Evolutionary conservation across 2,113 vertebrate genomes (phyloP).

Genomic region (Chlorodrepanis virens): DNA sequence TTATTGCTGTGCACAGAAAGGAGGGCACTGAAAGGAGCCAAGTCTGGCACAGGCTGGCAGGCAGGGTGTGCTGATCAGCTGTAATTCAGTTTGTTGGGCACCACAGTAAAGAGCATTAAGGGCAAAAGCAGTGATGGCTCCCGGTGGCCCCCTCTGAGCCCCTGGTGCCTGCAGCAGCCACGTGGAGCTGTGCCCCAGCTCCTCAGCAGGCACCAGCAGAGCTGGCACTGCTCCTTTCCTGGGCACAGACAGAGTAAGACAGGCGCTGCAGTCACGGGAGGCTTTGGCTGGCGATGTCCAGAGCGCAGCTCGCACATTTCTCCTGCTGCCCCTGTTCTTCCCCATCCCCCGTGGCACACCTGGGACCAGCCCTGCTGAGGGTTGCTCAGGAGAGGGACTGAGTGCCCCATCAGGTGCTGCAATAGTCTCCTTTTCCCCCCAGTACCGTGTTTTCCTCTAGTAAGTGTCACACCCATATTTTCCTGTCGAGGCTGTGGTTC

Average conservation of each 20-base stretch:
- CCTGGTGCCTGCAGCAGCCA: background rate
- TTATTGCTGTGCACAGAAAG: background rate
- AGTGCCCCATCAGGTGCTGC: background rate
- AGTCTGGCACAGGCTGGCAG: background rate
- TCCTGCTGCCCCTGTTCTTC: background rate
- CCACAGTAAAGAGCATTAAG: background rate
- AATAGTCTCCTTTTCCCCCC: background rate
- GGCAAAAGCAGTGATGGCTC: background rate
- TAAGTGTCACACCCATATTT: accelerated
- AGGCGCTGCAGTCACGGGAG: background rate
- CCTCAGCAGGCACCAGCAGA: background rate
- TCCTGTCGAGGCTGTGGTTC: background rate
- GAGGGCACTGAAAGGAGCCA: background rate
- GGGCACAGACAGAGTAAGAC: no score
- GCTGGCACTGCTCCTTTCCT: background rate
- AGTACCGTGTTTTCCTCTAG: background rate
- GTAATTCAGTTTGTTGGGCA: background rate
- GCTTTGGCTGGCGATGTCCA: background rate
- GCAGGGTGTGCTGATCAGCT: background rate
- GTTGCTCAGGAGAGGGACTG: background rate
- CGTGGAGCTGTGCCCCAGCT: background rate
- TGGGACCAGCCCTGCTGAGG: background rate
- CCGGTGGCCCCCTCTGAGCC: background rate
- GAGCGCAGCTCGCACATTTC: background rate
- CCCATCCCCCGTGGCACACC: accelerated